Evolutionary conservation across 2,888 invertebrate genomes (phyloP).

Genomic region (Palloptera scutellata): DNA sequence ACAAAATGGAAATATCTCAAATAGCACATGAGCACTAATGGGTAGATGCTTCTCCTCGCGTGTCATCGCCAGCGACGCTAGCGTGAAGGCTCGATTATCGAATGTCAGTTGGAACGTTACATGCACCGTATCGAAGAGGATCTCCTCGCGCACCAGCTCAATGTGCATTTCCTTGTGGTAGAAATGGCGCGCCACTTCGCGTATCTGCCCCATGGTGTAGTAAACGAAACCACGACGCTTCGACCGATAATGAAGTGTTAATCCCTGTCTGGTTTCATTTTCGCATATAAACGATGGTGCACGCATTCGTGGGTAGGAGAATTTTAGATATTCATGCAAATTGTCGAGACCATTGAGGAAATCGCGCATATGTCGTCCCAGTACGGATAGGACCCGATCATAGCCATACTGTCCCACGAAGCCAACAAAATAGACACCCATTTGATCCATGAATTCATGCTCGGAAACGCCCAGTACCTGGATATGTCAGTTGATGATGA

Average conservation of each 20-base stretch:
- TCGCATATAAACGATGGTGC: slow-evolving; percentile 98
- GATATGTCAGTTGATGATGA: too few species aligned
- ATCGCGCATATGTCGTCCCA: slow-evolving; percentile 93
- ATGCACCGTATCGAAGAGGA: slow-evolving; percentile 89
- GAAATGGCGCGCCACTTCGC: slow-evolving; percentile 90
- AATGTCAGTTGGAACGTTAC: slow-evolving; percentile 94
- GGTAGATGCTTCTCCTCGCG: slow-evolving; percentile 89
- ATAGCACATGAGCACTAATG: slow-evolving; percentile 87
- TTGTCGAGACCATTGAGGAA: slow-evolving; percentile 96
- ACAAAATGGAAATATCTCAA: slow-evolving; percentile 98
- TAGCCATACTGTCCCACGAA: slow-evolving; percentile 96
- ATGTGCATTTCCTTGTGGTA: slow-evolving; percentile 95
- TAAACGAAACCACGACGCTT: slow-evolving; percentile 93
- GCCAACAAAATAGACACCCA: slow-evolving; percentile 93
- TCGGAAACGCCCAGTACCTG: slow-evolving; percentile 82
- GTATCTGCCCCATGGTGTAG: slow-evolving; percentile 96
- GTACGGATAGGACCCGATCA: slow-evolving; percentile 86
- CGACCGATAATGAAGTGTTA: slow-evolving; percentile 92
- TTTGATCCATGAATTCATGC: slow-evolving; percentile 89
- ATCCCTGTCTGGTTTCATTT: slow-evolving; percentile 89
- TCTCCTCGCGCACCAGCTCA: slow-evolving; percentile 85
- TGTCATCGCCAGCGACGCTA: slow-evolving; percentile 84
- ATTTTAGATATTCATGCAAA: slow-evolving; percentile 95
- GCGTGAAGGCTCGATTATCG: slow-evolving; percentile 89
- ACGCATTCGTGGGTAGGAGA: slow-evolving; percentile 87